Evolutionary conservation across 2,113 vertebrate species (phyloP).

Genomic region (Oplegnathus fasciatus): DNA sequence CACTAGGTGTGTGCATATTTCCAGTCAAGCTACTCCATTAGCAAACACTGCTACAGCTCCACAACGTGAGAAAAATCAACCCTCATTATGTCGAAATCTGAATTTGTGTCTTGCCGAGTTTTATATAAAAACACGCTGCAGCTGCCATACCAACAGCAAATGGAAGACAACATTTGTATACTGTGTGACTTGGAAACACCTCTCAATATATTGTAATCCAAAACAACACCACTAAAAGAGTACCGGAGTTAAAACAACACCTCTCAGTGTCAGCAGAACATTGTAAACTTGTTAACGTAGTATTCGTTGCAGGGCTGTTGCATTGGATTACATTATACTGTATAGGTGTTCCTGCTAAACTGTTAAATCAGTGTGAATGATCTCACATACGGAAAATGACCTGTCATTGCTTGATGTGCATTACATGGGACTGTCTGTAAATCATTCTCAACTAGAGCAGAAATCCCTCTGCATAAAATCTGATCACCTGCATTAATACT

Average conservation of each 20-base stretch:
- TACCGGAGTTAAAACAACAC: not conserved
- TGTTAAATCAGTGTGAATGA: not conserved
- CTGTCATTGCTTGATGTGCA: not conserved
- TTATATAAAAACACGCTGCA: slow-evolving; percentile 20
- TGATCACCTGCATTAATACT: not conserved
- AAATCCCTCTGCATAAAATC: not conserved
- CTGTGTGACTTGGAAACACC: slow-evolving; percentile 5
- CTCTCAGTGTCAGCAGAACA: not conserved
- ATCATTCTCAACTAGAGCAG: not conserved
- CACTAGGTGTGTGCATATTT: slow-evolving; percentile 28
- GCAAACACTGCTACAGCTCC: slow-evolving; percentile 27
- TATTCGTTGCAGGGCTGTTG: not conserved
- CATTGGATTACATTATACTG: not conserved
- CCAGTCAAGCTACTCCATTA: slow-evolving; percentile 22
- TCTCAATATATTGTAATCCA: not conserved
- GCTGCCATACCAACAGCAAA: slow-evolving; percentile 21
- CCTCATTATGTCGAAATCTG: not conserved
- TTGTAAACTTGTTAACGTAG: slow-evolving; percentile 23
- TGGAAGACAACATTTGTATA: slow-evolving; percentile 57
- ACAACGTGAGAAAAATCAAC: not conserved
- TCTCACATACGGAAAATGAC: not conserved
- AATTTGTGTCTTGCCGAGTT: not conserved
- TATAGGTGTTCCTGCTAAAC: not conserved
- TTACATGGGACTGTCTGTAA: not conserved
- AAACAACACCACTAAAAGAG: not conserved